These are phyloP conservation scores for Chiloscyllium plagiosum DNA, from an alignment of 2,113 vertebrate species.

Conservation along the genomic window DNA sequence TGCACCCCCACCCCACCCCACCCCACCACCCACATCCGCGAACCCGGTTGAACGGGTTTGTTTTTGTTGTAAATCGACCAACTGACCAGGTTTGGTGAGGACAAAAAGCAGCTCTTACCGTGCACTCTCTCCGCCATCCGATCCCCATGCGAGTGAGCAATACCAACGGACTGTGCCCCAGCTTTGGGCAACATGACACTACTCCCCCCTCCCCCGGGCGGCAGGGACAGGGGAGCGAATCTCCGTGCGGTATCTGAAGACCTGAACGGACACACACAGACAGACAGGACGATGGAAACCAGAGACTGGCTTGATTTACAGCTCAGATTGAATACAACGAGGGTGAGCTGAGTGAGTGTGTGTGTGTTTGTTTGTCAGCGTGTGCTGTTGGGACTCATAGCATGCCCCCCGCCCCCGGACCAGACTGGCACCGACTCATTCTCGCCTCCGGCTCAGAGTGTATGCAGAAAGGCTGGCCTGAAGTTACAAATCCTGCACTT, in stretches of 20 bases:
- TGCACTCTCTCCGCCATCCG: constrained; percentile 94
- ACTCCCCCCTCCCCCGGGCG: constrained; percentile 47
- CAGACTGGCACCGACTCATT: not conserved
- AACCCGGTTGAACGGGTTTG: not conserved
- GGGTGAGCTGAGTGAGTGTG: not conserved
- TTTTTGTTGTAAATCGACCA: not conserved
- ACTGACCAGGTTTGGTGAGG: no score
- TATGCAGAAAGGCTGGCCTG: not conserved
- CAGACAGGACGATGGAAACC: not conserved
- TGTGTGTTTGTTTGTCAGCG: not conserved
- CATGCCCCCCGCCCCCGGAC: not conserved
- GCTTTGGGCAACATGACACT: constrained; percentile 98
- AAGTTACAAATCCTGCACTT: not conserved
- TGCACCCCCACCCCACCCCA: no score
- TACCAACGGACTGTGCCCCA: constrained; percentile 88
- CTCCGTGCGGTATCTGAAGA: constrained; percentile 56
- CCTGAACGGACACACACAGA: not conserved
- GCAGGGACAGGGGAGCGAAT: not conserved
- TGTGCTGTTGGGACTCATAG: not conserved
- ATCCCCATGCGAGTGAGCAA: constrained; percentile 90
- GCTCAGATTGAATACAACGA: not conserved
- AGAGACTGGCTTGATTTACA: not conserved
- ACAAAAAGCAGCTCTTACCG: constrained; percentile 65
- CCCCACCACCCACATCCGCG: not conserved
- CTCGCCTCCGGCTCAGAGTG: not conserved